Evolutionary conservation across 2,113 vertebrate species (phyloP).

Genomic region (Hydrochoerus hydrochaeris): DNA sequence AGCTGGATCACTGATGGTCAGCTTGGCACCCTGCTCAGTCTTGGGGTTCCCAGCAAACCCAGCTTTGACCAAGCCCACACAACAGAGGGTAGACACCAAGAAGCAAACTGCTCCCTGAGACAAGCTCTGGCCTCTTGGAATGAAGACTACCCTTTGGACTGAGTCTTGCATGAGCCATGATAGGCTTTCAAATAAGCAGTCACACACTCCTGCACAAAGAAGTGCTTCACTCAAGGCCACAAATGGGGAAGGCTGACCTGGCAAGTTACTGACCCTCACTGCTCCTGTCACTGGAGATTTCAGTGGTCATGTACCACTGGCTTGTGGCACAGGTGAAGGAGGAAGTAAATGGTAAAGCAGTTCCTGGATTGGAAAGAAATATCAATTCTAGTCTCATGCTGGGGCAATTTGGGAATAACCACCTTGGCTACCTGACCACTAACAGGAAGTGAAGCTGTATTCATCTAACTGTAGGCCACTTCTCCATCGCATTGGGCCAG

Average conservation of each 20-base stretch:
- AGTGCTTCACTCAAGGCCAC: constrained; percentile 65
- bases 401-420: neutral
- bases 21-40: neutral
- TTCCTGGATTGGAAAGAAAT: constrained; percentile 1
- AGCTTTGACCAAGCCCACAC: neutral
- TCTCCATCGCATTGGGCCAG: neutral
- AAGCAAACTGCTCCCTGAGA: neutral
- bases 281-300: constrained; percentile 3
- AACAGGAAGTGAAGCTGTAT: neutral
- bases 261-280: constrained; percentile 59
- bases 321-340: neutral
- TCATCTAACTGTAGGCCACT: neutral
- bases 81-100: neutral
- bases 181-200: constrained; percentile 23
- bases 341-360: neutral
- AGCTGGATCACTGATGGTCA: neutral
- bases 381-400: constrained; percentile 51
- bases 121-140: neutral
- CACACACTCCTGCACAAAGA: constrained; percentile 44
- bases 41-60: neutral
- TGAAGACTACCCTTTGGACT: neutral
- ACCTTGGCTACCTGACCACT: neutral
- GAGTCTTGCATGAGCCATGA: constrained; percentile 59
- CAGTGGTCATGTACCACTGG: neutral
- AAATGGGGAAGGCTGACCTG: constrained; percentile 46